Evolutionary conservation across 35 echinoderm and acorn worm species (phyloP).

Genomic region (Heliocidaris erythrogramma): DNA sequence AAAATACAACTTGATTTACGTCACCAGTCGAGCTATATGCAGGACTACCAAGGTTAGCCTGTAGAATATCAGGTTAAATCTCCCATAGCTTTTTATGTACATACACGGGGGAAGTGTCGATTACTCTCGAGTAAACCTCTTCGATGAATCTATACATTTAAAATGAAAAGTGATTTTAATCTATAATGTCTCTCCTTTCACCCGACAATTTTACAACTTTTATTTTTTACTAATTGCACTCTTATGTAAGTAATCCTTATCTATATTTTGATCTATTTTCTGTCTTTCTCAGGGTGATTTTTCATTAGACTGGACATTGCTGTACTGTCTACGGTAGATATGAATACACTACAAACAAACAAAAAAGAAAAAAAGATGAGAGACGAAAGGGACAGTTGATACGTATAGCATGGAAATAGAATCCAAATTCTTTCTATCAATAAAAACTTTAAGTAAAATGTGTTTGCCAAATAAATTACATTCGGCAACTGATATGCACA

Average conservation of each 20-base stretch:
- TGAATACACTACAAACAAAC: not conserved
- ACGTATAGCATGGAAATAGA: too few relatives aligned
- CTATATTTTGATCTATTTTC: not conserved
- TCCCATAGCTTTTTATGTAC: not conserved
- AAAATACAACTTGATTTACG: not conserved
- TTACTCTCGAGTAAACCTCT: not conserved
- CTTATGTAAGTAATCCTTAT: not conserved
- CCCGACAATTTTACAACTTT: not conserved
- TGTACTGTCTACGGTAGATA: not conserved
- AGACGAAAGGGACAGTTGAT: too few relatives aligned
- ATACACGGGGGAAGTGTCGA: not conserved
- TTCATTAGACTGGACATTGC: not conserved
- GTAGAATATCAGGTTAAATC: not conserved
- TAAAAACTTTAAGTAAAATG: too few relatives aligned
- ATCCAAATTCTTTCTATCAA: too few relatives aligned
- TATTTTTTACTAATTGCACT: not conserved
- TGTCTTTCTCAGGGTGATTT: not conserved
- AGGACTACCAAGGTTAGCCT: not conserved
- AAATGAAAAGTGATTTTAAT: not conserved
- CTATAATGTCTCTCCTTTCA: not conserved
- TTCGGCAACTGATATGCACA: too few relatives aligned
- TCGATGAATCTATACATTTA: not conserved
- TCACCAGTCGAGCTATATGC: not conserved
- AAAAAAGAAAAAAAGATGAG: too few relatives aligned
- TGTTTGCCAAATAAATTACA: too few relatives aligned